Percentiles rank a stretch among this genome's conserved stretches.
Evolutionary conservation across 2,888 invertebrate species (phyloP).

Genomic region (Trichogramma dendrolimi): DNA sequence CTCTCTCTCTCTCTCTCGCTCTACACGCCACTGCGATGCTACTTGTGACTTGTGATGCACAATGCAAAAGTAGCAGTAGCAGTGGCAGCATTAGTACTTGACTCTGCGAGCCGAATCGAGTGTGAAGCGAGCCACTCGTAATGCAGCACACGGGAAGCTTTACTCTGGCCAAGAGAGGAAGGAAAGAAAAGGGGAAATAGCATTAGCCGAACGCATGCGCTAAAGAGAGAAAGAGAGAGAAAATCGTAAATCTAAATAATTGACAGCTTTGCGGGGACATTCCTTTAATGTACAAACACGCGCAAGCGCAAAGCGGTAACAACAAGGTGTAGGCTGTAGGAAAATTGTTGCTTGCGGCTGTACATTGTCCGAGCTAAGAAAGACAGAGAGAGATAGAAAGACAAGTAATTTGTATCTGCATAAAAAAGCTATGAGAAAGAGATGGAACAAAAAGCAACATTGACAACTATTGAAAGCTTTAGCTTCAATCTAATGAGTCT

Average conservation of each 20-base stretch:
- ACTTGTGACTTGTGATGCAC: not conserved
- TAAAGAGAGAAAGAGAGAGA: constrained; percentile 15
- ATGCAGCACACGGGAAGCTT: not conserved
- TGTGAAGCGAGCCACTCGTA: too few species aligned
- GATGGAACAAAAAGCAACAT: too few species aligned
- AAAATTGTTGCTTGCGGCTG: not conserved
- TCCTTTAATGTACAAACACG: constrained; percentile 1
- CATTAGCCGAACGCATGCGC: not conserved
- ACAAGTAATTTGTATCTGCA: too few species aligned
- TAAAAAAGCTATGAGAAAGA: too few species aligned
- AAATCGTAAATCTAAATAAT: constrained; percentile 47
- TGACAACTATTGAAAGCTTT: too few species aligned
- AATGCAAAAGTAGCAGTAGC: constrained; percentile 2
- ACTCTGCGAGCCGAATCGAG: too few species aligned
- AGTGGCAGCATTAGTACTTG: not conserved
- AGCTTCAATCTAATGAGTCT: too few species aligned
- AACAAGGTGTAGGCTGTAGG: not conserved
- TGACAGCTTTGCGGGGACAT: constrained; percentile 39
- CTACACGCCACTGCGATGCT: not conserved
- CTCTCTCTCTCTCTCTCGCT: not conserved
- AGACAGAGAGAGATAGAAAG: too few species aligned
- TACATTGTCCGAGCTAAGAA: too few species aligned
- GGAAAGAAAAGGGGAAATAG: not conserved
- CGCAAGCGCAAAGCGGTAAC: not conserved
- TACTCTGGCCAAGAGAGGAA: not conserved